Base-by-base conservation (phyloP, 2,113 vertebrate genomes). In the Alouatta palliata region DNA sequence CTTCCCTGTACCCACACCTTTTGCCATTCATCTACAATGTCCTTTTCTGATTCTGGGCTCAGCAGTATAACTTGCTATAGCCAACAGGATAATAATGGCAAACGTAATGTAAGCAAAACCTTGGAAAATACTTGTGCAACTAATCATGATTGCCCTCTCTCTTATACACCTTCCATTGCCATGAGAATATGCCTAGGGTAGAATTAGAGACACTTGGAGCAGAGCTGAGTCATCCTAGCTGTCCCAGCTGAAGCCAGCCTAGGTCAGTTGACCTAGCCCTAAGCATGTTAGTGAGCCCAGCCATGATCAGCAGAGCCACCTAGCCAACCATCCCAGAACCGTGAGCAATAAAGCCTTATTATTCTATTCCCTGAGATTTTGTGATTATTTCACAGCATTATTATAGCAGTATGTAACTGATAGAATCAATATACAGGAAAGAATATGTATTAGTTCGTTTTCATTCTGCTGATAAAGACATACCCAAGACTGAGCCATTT, bases 401-500 rank as follows among this genome's bases (percentile, higher is more conserved):
- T 5, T 13, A 27, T 52, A 64, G 13, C 45, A 4, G 23, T 16
- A 7, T 4, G 10, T 4, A 54, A 37, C 35, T 5, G 49, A 37
- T 5, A 25, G 43, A 35, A 6, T 40, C 3, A 3, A n/a, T 0
- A 0, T 8, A 7, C 0, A 5, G 61, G 32, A 47, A 68, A 68
- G 49, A 47, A 30, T 64, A 64, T 32, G 27, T 64, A 6, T 64
- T 64, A 64, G 61, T 64, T 13, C 6, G 12, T 64, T 64, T 64
- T 64, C 27, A 3, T 30, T 11, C 12, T 64, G 61, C 27, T 32
- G 27, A 64, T 64, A 30, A 64, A 32, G 27, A 32, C 61, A 14
- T 64, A 32, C 0, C 5, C 12, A 13, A 64, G 61, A 64, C 27
- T 64, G 27, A 64, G 27, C 27, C 30, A 64, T 64, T 64, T 13